Conservation (phyloP, 2,797 vertebrate species). For the Harpagifer antarcticus region DNA sequence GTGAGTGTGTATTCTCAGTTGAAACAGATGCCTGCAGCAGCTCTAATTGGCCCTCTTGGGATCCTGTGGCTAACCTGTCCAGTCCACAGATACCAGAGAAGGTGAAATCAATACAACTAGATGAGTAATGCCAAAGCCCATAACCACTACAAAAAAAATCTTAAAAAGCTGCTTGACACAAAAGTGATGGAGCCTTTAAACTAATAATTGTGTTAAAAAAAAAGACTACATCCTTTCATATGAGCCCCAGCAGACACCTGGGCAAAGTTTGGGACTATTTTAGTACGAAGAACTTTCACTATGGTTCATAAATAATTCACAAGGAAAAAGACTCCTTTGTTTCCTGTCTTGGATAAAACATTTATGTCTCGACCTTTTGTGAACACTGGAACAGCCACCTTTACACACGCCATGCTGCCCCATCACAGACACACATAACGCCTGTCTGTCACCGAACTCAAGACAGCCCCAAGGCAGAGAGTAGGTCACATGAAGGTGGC, state of each 20-base stretch:
- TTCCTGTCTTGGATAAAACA: constrained; percentile 70
- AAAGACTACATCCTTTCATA: neutral
- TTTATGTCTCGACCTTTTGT: constrained; percentile 62
- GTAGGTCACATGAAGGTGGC: constrained; percentile 26
- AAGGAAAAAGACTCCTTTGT: constrained; percentile 52
- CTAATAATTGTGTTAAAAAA: neutral
- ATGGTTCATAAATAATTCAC: constrained; percentile 67
- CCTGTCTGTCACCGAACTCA: constrained; percentile 52
- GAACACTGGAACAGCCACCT: constrained; percentile 57
- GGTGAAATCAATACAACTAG: constrained; percentile 38
- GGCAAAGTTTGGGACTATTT: constrained; percentile 41
- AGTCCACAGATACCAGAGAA: constrained; percentile 12
- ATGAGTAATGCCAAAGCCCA: constrained; percentile 1
- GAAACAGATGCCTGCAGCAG: constrained; percentile 36
- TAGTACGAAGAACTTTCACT: constrained; percentile 40
- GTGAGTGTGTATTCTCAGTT: constrained; percentile 14
- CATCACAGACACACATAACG: constrained; percentile 48
- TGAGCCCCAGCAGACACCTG: constrained; percentile 37
- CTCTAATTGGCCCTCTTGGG: constrained; percentile 47
- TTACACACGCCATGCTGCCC: constrained; percentile 50
- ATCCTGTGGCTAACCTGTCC: constrained; percentile 21
- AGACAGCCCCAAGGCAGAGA: constrained; percentile 37
- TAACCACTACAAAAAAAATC: neutral
- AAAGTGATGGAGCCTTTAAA: neutral
- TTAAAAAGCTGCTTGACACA: neutral